phyloP scores from a whole-genome alignment of 2,797 vertebrate species.

The Balearica regulorum region DNA sequence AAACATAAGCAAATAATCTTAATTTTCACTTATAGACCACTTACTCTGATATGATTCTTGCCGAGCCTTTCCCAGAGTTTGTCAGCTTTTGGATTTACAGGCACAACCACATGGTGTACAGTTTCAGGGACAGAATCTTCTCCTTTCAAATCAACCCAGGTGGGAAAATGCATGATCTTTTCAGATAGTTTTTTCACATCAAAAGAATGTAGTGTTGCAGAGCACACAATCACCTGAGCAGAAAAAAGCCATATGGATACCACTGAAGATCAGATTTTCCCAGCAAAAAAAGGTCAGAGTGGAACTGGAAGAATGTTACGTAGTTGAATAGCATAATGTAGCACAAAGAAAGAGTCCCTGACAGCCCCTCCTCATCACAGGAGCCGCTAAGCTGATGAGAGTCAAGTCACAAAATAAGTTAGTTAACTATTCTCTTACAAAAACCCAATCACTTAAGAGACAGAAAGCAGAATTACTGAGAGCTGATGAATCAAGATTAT shows the following conservation, averaged over 20 bases:
- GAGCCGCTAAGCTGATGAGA: not conserved
- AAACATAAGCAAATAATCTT: not conserved
- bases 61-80: constrained; percentile 89
- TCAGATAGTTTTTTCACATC: constrained; percentile 98
- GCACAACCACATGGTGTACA: constrained; percentile 95
- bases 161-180: constrained; percentile 99
- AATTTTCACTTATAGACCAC: not conserved
- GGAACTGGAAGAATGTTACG: not conserved
- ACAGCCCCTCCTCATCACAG: not conserved
- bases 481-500: not conserved
- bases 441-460: not conserved
- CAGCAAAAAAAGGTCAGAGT: not conserved
- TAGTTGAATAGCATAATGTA: not conserved
- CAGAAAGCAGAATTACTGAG: not conserved
- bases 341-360: not conserved
- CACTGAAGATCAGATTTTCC: not conserved
- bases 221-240: constrained; percentile 93
- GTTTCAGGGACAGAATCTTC: constrained; percentile 97
- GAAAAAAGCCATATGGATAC: not conserved
- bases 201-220: constrained; percentile 95
- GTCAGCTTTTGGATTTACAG: constrained; percentile 90
- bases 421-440: not conserved
- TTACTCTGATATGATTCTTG: constrained; percentile 89
- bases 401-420: not conserved
- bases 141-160: constrained; percentile 98